Conservation (phyloP, 1,140 invertebrate species). For the Lineus longissimus region DNA sequence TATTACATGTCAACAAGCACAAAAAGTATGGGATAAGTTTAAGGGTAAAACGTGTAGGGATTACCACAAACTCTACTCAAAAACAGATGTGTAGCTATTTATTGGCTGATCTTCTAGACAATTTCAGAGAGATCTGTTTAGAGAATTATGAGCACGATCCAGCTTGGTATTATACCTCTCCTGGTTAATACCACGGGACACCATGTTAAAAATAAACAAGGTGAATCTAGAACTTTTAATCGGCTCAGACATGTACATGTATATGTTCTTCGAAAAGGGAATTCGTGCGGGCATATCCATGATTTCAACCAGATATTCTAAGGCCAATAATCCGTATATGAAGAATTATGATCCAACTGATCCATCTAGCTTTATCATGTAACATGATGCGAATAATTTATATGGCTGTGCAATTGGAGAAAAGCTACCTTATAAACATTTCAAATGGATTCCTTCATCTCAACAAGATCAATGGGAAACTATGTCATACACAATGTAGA, state of each 20-base stretch:
- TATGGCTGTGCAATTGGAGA: constrained; percentile 13
- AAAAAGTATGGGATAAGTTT: constrained; percentile 27
- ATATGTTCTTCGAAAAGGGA: constrained; percentile 27
- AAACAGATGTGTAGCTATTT: no score
- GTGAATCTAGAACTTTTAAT: constrained; percentile 31
- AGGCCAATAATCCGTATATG: constrained; percentile 32
- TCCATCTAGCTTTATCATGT: constrained; percentile 20
- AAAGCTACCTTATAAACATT: constrained; percentile 12
- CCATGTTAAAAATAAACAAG: constrained; percentile 26
- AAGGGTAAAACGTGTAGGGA: no score
- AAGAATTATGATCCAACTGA: constrained; percentile 18
- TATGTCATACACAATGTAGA: constrained; percentile 14
- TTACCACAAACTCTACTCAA: no score
- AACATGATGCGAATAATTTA: constrained; percentile 18
- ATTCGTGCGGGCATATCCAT: constrained; percentile 27
- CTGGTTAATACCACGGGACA: constrained; percentile 30
- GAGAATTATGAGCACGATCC: constrained; percentile 30
- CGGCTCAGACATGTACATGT: constrained; percentile 29
- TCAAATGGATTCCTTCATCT: constrained; percentile 12
- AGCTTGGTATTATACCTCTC: constrained; percentile 24
- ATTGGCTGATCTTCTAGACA: constrained; percentile 31
- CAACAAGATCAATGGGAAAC: not conserved
- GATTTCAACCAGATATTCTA: constrained; percentile 22
- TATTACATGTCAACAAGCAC: constrained; percentile 28
- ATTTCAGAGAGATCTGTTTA: constrained; percentile 28